Conservation (phyloP, 2,797 vertebrate genomes). For the Atherinosoma microstoma region DNA sequence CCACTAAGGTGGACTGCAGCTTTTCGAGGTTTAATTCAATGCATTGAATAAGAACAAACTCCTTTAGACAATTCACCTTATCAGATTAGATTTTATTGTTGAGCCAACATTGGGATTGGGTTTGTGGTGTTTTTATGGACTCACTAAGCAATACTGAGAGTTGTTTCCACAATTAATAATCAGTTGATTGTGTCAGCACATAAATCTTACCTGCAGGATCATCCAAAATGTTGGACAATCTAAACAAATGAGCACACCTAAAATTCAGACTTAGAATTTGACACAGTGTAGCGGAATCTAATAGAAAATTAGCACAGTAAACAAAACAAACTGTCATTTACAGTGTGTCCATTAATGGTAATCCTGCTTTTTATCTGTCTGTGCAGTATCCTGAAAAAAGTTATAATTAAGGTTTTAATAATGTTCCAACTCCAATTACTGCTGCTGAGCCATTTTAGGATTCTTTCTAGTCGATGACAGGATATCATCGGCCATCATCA, state of each 20-base stretch:
- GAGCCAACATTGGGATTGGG: constrained; percentile 44
- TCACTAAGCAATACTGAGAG: constrained; percentile 26
- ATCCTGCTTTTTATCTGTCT: not conserved
- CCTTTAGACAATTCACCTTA: constrained; percentile 43
- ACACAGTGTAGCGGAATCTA: not conserved
- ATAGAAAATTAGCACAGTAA: constrained; percentile 4
- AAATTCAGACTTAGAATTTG: constrained; percentile 22
- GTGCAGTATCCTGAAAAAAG: not conserved
- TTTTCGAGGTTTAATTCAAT: constrained; percentile 60
- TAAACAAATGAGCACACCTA: constrained; percentile 15
- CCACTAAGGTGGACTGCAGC: constrained; percentile 39
- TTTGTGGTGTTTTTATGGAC: constrained; percentile 45
- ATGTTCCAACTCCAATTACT: constrained; percentile 2
- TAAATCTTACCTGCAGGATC: constrained; percentile 29
- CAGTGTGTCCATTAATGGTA: not conserved
- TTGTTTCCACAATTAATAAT: constrained; percentile 41
- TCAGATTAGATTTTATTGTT: constrained; percentile 64
- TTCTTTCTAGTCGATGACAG: constrained; percentile 10
- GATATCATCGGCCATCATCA: constrained; percentile 18
- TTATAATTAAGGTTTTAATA: not conserved
- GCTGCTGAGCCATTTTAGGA: constrained; percentile 2
- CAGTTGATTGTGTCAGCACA: constrained; percentile 23
- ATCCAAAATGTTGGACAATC: constrained; percentile 13
- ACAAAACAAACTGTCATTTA: not conserved
- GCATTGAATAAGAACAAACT: constrained; percentile 49